Conservation (phyloP, 2,797 vertebrate genomes). For the Rhinophrynus dorsalis region DNA sequence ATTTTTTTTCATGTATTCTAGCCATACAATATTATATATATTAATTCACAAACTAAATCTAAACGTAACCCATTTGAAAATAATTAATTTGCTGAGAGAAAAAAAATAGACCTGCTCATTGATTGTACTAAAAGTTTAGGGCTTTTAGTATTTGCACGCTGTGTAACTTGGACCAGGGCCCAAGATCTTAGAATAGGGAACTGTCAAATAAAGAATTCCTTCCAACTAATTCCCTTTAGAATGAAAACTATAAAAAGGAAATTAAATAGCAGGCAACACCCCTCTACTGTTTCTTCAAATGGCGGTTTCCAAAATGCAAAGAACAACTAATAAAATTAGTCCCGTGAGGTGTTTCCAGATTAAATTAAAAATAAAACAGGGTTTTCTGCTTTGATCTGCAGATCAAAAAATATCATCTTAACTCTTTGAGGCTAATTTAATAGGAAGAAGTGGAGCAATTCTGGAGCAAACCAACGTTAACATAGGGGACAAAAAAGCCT, state of each 20-base stretch:
- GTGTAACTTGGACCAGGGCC: constrained; percentile 30
- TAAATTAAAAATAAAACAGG: background rate
- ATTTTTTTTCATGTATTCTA: background rate
- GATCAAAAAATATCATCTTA: background rate
- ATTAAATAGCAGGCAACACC: constrained; percentile 27
- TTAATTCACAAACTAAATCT: background rate
- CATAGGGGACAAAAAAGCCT: too few species aligned
- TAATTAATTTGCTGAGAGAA: constrained; percentile 23
- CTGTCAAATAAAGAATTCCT: constrained; percentile 31
- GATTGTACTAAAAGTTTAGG: constrained; percentile 26
- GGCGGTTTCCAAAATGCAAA: constrained; percentile 13
- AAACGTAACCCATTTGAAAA: constrained; percentile 12
- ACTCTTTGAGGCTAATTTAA: background rate
- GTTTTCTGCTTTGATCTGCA: constrained; percentile 1
- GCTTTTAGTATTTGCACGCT: constrained; percentile 10
- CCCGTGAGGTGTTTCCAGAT: background rate
- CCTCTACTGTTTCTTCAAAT: constrained; percentile 23
- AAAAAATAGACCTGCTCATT: background rate
- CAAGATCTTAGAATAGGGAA: constrained; percentile 26
- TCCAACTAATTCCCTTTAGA: constrained; percentile 36
- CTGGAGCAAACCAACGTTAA: too few species aligned
- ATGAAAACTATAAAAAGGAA: constrained; percentile 41
- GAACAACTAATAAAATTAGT: constrained; percentile 12
- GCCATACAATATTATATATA: background rate
- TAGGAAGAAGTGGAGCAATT: too few species aligned